A percentile compares a stretch with the other conserved stretches of the same genome.
phyloP scores from a whole-genome alignment of 2,113 vertebrate species.

The Lamprologus sp. region DNA sequence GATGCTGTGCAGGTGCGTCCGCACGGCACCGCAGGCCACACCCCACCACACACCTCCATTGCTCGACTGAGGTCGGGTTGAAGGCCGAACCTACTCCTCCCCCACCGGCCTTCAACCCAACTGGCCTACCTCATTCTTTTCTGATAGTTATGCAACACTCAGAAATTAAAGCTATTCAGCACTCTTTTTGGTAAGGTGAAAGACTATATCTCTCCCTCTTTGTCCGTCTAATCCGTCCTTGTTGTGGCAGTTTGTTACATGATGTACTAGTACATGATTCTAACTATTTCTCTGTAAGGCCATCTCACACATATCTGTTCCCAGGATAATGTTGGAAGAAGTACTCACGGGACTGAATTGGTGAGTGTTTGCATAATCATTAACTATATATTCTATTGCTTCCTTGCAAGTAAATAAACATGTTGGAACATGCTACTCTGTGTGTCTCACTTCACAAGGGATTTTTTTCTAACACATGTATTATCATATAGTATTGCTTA shows the following conservation, averaged over 20 bases:
- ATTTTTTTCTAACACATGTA: neutral
- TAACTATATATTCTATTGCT: neutral
- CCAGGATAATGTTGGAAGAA: neutral
- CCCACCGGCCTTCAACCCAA: too few species aligned
- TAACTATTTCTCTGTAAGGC: neutral
- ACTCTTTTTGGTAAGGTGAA: neutral
- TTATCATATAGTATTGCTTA: neutral
- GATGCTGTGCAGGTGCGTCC: neutral
- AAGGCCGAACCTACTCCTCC: too few species aligned
- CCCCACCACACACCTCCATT: neutral
- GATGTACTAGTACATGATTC: neutral
- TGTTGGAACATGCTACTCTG: neutral
- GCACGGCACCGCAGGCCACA: neutral
- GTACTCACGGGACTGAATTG: neutral
- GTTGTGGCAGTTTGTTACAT: neutral
- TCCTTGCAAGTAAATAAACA: neutral
- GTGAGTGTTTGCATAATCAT: neutral
- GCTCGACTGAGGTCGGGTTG: too few species aligned
- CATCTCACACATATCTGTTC: neutral
- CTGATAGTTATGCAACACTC: neutral
- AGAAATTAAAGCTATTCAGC: neutral
- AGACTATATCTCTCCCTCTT: neutral
- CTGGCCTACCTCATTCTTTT: neutral
- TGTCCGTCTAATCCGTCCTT: neutral
- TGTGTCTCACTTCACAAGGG: neutral